phyloP scores from a whole-genome alignment of 1,140 invertebrate species.

The Vanessa tameamea region DNA sequence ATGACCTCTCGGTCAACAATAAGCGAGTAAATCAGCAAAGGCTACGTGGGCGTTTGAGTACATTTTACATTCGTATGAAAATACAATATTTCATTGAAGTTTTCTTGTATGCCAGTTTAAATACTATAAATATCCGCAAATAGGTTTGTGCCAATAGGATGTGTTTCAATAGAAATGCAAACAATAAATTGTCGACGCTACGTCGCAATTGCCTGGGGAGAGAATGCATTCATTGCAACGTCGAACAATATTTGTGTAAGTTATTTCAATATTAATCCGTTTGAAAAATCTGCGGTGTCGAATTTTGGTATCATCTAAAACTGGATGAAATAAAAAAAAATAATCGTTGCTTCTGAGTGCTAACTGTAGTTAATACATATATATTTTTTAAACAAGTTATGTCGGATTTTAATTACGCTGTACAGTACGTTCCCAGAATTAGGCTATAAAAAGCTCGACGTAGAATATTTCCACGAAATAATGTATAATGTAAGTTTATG shows the following conservation, averaged over 20 bases:
- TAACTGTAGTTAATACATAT: too few relatives aligned
- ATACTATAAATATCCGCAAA: conserved; percentile 35
- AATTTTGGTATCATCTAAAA: not conserved
- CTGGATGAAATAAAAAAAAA: not conserved
- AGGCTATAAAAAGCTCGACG: not conserved
- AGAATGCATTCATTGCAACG: conserved; percentile 30
- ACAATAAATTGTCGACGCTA: conserved; percentile 38
- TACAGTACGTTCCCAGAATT: not conserved
- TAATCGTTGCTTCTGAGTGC: too few relatives aligned
- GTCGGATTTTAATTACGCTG: not conserved
- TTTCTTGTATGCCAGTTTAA: conserved; percentile 29
- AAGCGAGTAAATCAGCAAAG: not conserved
- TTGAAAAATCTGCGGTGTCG: conserved; percentile 10
- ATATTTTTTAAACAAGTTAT: too few relatives aligned
- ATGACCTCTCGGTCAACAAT: not conserved
- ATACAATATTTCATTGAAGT: conserved; percentile 12
- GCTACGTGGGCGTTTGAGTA: not conserved
- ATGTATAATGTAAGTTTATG: not conserved
- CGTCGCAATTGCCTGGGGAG: conserved; percentile 36
- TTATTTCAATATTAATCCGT: conserved; percentile 30
- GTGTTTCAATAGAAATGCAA: conserved; percentile 38
- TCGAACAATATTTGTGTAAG: conserved; percentile 28
- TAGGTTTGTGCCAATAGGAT: conserved; percentile 39
- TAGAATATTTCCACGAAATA: not conserved
- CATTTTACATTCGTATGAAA: conserved; percentile 9